phyloP scores from a whole-genome alignment of 2,888 invertebrate species.

The Apotomis turbidana region DNA sequence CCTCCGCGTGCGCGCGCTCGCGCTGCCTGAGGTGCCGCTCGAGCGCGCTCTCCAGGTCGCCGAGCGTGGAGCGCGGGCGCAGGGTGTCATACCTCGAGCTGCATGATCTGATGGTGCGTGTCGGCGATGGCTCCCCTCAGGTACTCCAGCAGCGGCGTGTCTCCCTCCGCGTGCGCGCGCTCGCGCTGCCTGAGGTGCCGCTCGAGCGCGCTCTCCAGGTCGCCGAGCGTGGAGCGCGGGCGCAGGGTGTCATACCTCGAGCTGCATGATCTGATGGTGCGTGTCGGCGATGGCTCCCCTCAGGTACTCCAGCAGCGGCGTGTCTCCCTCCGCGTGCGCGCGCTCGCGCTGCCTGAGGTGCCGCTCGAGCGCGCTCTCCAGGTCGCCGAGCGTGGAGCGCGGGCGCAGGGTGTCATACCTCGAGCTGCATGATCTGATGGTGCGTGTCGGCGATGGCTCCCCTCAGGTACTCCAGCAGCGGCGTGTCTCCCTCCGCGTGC shows the following conservation, averaged over 20 bases:
- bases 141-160: conserved; percentile 91
- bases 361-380: conserved; percentile 95
- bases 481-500: no score
- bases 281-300: conserved; percentile 96
- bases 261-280: conserved; percentile 96
- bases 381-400: conserved; percentile 91
- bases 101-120: conserved; percentile 92
- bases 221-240: conserved; percentile 89
- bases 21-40: no score
- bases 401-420: conserved; percentile 81
- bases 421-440: no score
- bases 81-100: no score
- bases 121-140: conserved; percentile 95
- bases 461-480: no score
- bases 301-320: conserved; percentile 92
- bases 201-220: conserved; percentile 95
- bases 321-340: conserved; percentile 86
- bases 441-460: no score
- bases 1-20: no score
- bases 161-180: conserved; percentile 86
- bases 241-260: conserved; percentile 84
- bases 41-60: no score
- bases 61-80: no score
- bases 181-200: conserved; percentile 91
- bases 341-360: conserved; percentile 90